phyloP scores from a whole-genome alignment of 2,888 invertebrate genomes.

The Troides aeacus region DNA sequence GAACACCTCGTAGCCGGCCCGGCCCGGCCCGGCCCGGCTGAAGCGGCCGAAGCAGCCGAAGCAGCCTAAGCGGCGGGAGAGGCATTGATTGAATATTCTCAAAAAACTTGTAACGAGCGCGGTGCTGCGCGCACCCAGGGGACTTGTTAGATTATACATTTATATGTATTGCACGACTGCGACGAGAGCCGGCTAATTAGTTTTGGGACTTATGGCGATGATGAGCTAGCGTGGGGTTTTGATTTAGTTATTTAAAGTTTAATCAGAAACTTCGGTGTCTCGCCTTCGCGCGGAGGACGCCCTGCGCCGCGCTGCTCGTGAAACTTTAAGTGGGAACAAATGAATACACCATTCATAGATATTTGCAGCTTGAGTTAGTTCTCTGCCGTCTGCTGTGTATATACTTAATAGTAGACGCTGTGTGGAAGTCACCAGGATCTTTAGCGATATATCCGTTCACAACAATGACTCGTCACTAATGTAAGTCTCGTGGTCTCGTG shows the following conservation, averaged over 20 bases:
- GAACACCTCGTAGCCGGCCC: conserved; percentile 33
- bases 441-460: too few relatives aligned
- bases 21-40: conserved; percentile 19
- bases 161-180: conserved; percentile 19
- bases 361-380: too few relatives aligned
- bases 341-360: too few relatives aligned
- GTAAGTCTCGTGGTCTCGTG: too few relatives aligned
- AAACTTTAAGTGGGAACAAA: neutral
- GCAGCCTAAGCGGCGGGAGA: neutral
- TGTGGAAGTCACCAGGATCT: too few relatives aligned
- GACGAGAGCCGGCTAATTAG: conserved; percentile 18
- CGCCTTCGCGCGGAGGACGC: neutral
- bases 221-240: conserved; percentile 14
- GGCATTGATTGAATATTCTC: conserved; percentile 36
- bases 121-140: conserved; percentile 12
- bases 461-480: too few relatives aligned
- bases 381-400: too few relatives aligned
- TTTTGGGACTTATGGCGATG: conserved; percentile 18
- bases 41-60: neutral
- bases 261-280: conserved; percentile 17
- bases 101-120: conserved; percentile 24
- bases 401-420: too few relatives aligned
- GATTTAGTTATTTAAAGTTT: conserved; percentile 22
- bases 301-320: neutral
- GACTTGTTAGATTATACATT: conserved; percentile 24